Evolutionary conservation across 2,113 vertebrate species (phyloP), one percentile per base, ranked within the genome.

Genomic region (Tetraodon nigroviridis): DNA sequence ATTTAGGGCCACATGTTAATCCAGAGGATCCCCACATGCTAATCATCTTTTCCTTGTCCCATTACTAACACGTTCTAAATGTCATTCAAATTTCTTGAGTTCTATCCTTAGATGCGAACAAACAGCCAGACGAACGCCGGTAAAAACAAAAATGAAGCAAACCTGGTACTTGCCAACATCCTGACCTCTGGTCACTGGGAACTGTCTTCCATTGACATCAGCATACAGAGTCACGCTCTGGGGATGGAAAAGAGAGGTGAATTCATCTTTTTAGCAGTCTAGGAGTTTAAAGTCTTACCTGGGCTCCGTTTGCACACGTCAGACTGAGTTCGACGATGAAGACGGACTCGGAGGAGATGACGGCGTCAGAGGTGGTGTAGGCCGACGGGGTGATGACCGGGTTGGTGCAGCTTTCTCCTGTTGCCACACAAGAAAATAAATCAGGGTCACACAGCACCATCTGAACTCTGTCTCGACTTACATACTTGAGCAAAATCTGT

Each of bases 91-190:
- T 27, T 27, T 27, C 7, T 27, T 27, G 24, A 27, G 24, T 27
- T 27, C 7, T 27, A 6, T 27, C 5, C 24, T 27, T 27, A 27
- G 5, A 27, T 27, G 7, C 24, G 7, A 27, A 27, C 24, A 27
- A 27, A 24, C 3, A 24, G 24, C 5, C 24, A 27, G 24, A 27
- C 24, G 7, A 5, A 27, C 1, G 24, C 24, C 24, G 24, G 5
- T 6, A 27, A 46, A 46, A 46, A 17, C 44, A 11, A 37, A 29
- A 45, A 57, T n/a, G n/a, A 63, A n/a, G 17, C 55, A 51, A 83
- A 95, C 94, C 93, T 95, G 95, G 32, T 95, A 95, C 37, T 93
- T 94, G 42, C 94, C 94, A 67, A 96, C 90, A 17, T 96, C 94
- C 78, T 97, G 95, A 40, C 95, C 94, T 67, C 93, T 87, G 11